These are phyloP conservation scores for Alca torda DNA, from an alignment of 2,797 vertebrate species.

Conservation along the genomic window DNA sequence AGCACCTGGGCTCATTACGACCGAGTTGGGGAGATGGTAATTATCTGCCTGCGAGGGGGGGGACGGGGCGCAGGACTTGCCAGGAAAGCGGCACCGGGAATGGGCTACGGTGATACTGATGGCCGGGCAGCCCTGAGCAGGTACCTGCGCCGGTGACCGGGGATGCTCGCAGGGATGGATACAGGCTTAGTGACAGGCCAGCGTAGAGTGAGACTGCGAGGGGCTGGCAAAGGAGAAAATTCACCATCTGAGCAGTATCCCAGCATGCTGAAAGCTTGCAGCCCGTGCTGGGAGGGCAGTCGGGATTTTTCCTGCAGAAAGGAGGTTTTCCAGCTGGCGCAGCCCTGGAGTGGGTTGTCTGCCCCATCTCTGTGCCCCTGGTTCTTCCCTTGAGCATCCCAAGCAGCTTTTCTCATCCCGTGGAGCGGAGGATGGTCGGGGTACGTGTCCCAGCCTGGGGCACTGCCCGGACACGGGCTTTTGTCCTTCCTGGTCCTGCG, in stretches of 20 bases:
- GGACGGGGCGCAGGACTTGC: background rate
- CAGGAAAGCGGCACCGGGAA: background rate
- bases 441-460: background rate
- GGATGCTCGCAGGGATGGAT: background rate
- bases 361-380: background rate
- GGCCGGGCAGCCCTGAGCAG: background rate
- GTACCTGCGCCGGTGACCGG: accelerated
- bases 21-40: background rate
- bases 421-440: background rate
- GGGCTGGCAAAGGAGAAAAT: background rate
- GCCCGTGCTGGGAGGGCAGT: accelerated
- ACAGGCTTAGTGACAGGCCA: background rate
- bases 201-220: accelerated
- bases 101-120: accelerated
- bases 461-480: background rate
- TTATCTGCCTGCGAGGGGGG: constrained; percentile 24
- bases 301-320: background rate
- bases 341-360: background rate
- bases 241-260: background rate
- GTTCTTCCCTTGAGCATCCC: background rate
- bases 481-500: background rate
- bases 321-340: background rate
- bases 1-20: constrained; percentile 55
- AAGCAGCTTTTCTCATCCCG: background rate
- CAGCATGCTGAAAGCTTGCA: background rate